Base-by-base conservation (phyloP, 1,140 invertebrate species). In the Drosophila repleta region DNA sequence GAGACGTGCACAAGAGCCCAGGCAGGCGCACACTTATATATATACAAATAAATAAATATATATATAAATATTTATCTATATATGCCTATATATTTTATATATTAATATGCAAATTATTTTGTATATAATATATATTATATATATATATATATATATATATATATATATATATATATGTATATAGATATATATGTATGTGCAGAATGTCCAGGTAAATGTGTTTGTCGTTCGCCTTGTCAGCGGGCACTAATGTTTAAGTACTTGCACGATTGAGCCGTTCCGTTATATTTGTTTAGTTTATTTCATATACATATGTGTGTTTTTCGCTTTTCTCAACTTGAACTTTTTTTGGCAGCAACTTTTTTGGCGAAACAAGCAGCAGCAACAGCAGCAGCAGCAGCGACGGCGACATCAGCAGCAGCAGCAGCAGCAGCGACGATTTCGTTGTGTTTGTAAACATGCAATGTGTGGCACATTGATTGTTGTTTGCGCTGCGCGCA, bases 371-470 rank as follows among this genome's bases (percentile, higher is more conserved):
- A 72, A 70, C 61, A 70, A 58, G 64, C 43, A 46, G 41, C 49
- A 24, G 15, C 29, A 21, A 7, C 29, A 15, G 8, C 53, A 57
- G 21, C 49, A 60, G 26, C 41, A 60, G 39, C 56, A 45, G 26
- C 56, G 17, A 37, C 55, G 4, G 13, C 37, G 11, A 8, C n/a
- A n/a, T n/a, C n/a, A 29, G 29, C 45, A 13, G 20, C 41, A 8
- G 15, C 51, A 41, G 18, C 49, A 37, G 32, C 52, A 57, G 56
- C 41, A 58, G 39, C 56, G 26, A 20, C 57, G 20, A 49, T 49
- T 48, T 72, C 63, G 69, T 72, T 67, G 69, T 72, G 69, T 72
- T 72, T 72, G 69, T 72, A 72, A 72, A 72, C 69, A 72, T 72
- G 69, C 55, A 72, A 72, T 72, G 63, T 72, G 69, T 72, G 69